Base-by-base conservation (phyloP, 2,797 vertebrate genomes). In the Myotis pilosus region DNA sequence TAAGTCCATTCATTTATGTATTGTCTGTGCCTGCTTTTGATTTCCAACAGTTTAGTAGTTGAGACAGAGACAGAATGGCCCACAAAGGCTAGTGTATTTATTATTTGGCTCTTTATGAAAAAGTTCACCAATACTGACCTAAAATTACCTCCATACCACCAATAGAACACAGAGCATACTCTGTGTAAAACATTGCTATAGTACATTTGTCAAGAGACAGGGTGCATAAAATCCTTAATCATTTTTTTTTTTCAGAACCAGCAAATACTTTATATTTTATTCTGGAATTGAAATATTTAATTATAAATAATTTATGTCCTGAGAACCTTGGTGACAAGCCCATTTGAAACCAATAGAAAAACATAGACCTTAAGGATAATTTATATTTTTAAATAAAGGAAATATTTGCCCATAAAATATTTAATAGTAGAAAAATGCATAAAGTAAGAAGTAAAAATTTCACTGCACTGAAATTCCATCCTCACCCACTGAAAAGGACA, bases 201-300 rank as follows among this genome's bases (percentile, higher is more conserved):
- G 20, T 62, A 5, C 19, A 57, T 78, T 89, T 69, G 8, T 69
- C 3, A 51, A 79, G 74, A 62, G 8, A 72, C 16, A 53, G 2
- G 38, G 2, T 71, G 0, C 9, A 25, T 94, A 81, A 60, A 82
- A 75, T 94, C 22, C 33, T 83, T 60, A 88, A 60, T 78, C 85
- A 90, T 8, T 44, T 60, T 64, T 82, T 72, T 72, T 78, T 94
- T 83, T 28, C 19, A 88, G 86, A 86, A 88, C 38, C 41, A 94
- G 69, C 10, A 75, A 68, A 51, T 74, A 68, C 41, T 88, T 94
- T 53, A 81, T 28, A 55, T 94, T 92, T 92, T 49, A 89, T 94
- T 55, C 17, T 82, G 62, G 3, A 94, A 33, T 60, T 94, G 62
- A 82, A 90, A 86, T 95, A 83, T 82, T 91, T 94, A 88, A 81